Base-by-base conservation (phyloP, 2,888 invertebrate species). In the Heliconius cydno region DNA sequence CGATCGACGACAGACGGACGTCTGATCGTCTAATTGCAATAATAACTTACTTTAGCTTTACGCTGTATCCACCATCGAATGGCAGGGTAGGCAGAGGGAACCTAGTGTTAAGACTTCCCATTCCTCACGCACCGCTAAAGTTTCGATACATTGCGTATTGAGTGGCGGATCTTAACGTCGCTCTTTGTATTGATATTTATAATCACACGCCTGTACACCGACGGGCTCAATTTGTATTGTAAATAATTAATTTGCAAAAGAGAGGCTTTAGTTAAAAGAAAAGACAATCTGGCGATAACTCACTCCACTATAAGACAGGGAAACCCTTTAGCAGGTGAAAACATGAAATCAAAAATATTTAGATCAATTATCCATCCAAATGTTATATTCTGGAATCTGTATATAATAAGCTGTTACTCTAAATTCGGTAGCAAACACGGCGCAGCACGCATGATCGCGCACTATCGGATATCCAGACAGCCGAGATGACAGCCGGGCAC, bases 1-100 rank as follows among this genome's bases (percentile, higher is more conserved):
- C 86, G 86, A 86, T 86, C 86, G 83, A 38, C 46, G 74, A 82
- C 84, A 84, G 85, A 85, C 86, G 85, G 84, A 78, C 80, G 85
- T 84, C 79, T 81, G 66, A 71, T 72, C 71, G 77, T 71, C 74
- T 74, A 63, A 79, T 77, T 77, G 72, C 67, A 38, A 74, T 25
- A 74, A 68, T 78, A 46, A 65, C 57, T 67, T 66, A 38, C 73
- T 68, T 38, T 22, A 63, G 25, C 13, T 25, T 63, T 5, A 60
- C n/a, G n/a, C n/a, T 60, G n/a, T 60, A 60, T 60, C 60, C 12
- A 0, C 10, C n/a, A 13, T 63, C 34, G 34, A 34, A 25, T 63
- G 1, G 63, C 1, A 10, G 25, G 1, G n/a, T 28, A 63, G 25
- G 6, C 5, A 63, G 25, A 63, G 25, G 25, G 63, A 63, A 63